A percentile compares a stretch with the other conserved stretches of the same genome.
phyloP scores from a whole-genome alignment of 92 coral and sea anemone species.

The Chrysogorgia sp. region DNA sequence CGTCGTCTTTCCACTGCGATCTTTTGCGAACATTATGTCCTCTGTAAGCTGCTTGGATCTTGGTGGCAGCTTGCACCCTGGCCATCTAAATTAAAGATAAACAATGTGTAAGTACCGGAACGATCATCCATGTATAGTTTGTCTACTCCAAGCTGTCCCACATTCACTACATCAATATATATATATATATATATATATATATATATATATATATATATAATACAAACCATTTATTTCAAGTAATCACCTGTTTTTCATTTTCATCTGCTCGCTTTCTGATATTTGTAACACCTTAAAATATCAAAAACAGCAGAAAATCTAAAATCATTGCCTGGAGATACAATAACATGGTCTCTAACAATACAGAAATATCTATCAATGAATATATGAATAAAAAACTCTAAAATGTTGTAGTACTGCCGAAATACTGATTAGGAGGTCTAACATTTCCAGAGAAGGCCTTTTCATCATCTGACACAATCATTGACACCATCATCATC shows the following conservation, averaged over 20 bases:
- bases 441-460: too few species aligned
- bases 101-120: neutral
- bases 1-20: constrained; percentile 67
- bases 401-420: too few species aligned
- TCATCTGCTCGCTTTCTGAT: constrained; percentile 90
- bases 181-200: too few species aligned
- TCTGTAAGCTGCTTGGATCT: constrained; percentile 92
- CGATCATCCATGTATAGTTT: too few species aligned
- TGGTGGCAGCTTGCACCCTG: constrained; percentile 81
- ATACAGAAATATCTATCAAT: too few species aligned
- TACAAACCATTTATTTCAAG: neutral
- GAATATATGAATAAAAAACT: too few species aligned
- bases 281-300: constrained; percentile 75
- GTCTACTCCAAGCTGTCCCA: too few species aligned
- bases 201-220: neutral
- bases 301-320: neutral
- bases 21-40: constrained; percentile 96
- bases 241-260: constrained; percentile 73
- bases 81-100: constrained; percentile 64
- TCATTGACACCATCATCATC: too few species aligned
- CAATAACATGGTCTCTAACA: too few species aligned
- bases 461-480: too few species aligned
- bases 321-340: neutral
- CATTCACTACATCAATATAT: too few species aligned
- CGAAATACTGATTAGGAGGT: too few species aligned